These are phyloP conservation scores for Ericerus pela DNA, from an alignment of 1,140 invertebrate genomes.

Conservation along the genomic window DNA sequence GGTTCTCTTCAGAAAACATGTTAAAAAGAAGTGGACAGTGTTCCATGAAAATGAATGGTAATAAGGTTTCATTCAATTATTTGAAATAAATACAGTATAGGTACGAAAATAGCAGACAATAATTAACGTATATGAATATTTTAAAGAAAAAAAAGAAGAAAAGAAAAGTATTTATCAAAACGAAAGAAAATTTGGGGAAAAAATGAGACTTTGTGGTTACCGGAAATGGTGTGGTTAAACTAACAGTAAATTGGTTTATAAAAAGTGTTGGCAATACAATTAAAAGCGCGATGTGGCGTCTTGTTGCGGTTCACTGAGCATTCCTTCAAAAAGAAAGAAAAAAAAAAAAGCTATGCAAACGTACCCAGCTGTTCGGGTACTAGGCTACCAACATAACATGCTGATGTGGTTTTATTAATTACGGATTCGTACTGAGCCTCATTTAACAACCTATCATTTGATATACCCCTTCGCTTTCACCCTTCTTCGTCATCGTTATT, in stretches of 20 bases:
- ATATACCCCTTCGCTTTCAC: not conserved
- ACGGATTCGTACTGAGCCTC: slow-evolving; percentile 3
- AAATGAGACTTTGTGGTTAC: slow-evolving; percentile 5
- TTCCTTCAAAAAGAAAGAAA: no score
- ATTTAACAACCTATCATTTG: slow-evolving; percentile 9
- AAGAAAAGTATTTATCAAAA: no score
- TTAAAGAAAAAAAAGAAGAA: no score
- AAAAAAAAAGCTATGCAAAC: slow-evolving; percentile 3
- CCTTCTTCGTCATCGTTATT: no score
- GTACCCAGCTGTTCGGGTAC: not conserved
- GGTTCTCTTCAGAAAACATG: no score
- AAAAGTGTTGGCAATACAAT: slow-evolving; percentile 10
- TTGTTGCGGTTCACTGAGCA: slow-evolving; percentile 9
- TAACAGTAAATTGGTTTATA: slow-evolving; percentile 12
- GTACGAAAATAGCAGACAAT: no score
- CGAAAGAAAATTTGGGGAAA: no score
- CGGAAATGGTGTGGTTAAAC: slow-evolving; percentile 9
- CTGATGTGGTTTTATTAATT: slow-evolving; percentile 11
- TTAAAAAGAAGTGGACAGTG: no score
- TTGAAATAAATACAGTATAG: no score
- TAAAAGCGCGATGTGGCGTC: slow-evolving; percentile 11
- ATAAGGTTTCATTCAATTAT: no score
- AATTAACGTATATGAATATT: slow-evolving; percentile 5
- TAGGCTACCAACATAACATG: slow-evolving; percentile 12
- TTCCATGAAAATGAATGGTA: no score